Conservation (phyloP, 2,888 invertebrate species). For the Scrobipalpa costella region DNA sequence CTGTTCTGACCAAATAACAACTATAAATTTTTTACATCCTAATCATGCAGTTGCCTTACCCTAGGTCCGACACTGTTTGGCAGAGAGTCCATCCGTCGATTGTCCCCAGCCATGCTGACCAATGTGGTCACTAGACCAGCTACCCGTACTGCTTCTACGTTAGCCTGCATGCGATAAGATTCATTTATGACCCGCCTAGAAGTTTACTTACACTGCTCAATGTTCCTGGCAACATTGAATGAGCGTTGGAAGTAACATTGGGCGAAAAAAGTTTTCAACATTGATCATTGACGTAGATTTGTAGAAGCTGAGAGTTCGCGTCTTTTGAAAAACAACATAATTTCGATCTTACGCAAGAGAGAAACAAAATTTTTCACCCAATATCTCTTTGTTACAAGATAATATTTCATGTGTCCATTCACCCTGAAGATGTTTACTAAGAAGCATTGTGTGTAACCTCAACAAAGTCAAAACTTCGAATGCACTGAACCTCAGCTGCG, state of each 20-base stretch:
- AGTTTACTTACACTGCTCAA: background rate
- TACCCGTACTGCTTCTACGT: conserved; percentile 91
- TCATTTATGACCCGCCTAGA: conserved; percentile 56
- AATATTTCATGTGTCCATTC: background rate
- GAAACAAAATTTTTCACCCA: background rate
- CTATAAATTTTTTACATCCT: no score
- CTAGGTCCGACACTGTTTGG: conserved; percentile 79
- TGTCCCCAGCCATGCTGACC: conserved; percentile 89
- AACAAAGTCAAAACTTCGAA: conserved; percentile 35
- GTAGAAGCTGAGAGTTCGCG: no score
- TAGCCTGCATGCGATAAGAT: conserved; percentile 83
- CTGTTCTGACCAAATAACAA: background rate
- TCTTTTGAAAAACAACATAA: no score
- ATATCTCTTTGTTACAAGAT: background rate
- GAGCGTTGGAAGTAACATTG: no score
- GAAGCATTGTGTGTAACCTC: background rate
- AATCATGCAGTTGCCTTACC: conserved; percentile 54
- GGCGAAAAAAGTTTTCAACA: no score
- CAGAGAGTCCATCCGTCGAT: conserved; percentile 75
- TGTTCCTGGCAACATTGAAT: no score
- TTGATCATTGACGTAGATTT: no score
- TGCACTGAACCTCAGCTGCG: conserved; percentile 3
- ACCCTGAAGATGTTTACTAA: background rate
- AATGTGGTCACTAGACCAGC: conserved; percentile 91
- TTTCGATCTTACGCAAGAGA: no score